These are phyloP conservation scores for Latheticus oryzae DNA, from an alignment of 2,888 invertebrate species.

Conservation along the genomic window DNA sequence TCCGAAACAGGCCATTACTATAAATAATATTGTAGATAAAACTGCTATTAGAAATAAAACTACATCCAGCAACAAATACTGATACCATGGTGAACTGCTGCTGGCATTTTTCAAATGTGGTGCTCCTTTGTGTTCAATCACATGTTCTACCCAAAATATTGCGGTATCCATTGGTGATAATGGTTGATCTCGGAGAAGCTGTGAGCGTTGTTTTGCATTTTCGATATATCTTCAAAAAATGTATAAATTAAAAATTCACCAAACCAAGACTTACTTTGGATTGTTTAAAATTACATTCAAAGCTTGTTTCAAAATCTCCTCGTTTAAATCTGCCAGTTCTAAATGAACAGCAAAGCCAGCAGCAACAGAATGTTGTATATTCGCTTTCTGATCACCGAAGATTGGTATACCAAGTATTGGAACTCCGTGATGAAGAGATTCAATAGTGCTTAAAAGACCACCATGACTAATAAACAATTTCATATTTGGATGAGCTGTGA, in stretches of 20 bases:
- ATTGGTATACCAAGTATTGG: constrained; percentile 69
- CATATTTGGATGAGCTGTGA: constrained; percentile 70
- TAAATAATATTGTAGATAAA: too few species aligned
- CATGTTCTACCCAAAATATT: constrained; percentile 55
- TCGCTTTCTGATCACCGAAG: constrained; percentile 67
- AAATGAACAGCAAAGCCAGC: constrained; percentile 64
- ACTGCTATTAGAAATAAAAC: constrained; percentile 32
- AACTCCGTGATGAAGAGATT: constrained; percentile 67
- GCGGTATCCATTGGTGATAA: constrained; percentile 52
- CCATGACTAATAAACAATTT: constrained; percentile 72
- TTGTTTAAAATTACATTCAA: constrained; percentile 45
- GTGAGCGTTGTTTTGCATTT: constrained; percentile 47
- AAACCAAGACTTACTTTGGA: too few species aligned
- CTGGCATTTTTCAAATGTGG: constrained; percentile 50
- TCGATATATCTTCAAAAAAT: too few species aligned
- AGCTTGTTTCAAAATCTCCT: constrained; percentile 61
- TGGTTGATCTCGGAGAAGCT: constrained; percentile 50
- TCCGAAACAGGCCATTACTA: too few species aligned
- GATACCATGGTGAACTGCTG: constrained; percentile 48
- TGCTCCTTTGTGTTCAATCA: constrained; percentile 52
- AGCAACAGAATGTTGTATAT: constrained; percentile 64
- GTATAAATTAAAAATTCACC: too few species aligned
- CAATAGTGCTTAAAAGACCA: constrained; percentile 70
- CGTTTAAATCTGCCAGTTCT: constrained; percentile 62
- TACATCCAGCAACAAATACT: constrained; percentile 52